Base-by-base conservation (phyloP, 2,888 invertebrate species). In the Volucella inanis region DNA sequence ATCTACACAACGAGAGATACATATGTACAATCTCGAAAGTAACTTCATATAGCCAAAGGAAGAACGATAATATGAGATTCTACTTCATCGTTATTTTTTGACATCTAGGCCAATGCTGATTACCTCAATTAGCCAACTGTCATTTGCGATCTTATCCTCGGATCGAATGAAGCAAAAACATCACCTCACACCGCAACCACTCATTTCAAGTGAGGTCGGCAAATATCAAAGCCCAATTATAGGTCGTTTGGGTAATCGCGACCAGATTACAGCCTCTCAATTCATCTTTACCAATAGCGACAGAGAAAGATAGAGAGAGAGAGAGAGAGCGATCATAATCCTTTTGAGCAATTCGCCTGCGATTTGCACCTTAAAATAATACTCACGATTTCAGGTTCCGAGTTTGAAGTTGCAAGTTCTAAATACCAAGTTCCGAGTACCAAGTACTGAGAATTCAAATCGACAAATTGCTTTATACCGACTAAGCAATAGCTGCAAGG, bases 391-490 rank as follows among this genome's bases (percentile, higher is more conserved):
- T 43, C 57, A 31, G 31, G 31, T 31, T 4, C 11, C 55, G 6
- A 39, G 39, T 31, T 14, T 8, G n/a, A 15, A 22, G 18, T 22
- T 22, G 2, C 2, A 1, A 22, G 31, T 31, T 4, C n/a, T 49
- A 8, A 39, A 18, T 31, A 11, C 11, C 18, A 39, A 6, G 6
- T 31, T 6, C 6, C 31, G 6, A 31, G 31, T 31, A 3, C 31
- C 31, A 6, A 31, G 6, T 31, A 6, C 31, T 6, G 6, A 6
- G 65, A 76, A 71, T 81, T 81, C 62, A 70, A 75, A 54, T 59
- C 70, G 65, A 65, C 74, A 84, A 84, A 84, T 84, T 74, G 65
- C 84, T 76, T 79, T 45, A 84, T 79, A 84, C 74, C 50, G 22
- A 64, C 68, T 57, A 68, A 57, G 62, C 67, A 74, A 75, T 62